Percentiles rank a stretch among this genome's conserved stretches.
These are phyloP conservation scores for Callocephalon fimbriatum DNA, from an alignment of 2,113 vertebrate genomes.

Conservation along the genomic window DNA sequence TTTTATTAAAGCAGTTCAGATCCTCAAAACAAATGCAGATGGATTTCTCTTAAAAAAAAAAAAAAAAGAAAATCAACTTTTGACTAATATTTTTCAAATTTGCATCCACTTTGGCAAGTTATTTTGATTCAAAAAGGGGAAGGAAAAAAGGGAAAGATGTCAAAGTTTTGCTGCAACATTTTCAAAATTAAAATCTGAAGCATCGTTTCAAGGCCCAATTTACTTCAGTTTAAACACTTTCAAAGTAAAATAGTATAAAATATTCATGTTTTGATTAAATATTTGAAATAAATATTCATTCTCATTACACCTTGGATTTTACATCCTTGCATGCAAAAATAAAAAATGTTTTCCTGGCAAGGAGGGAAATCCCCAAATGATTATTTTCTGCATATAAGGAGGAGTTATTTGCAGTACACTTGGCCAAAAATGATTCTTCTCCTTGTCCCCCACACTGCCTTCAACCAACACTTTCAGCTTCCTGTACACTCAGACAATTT, in stretches of 20 bases:
- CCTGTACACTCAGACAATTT: neutral
- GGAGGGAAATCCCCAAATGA: neutral
- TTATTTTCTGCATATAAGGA: neutral
- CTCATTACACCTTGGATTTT: neutral
- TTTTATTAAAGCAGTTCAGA: neutral
- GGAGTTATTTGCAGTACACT: neutral
- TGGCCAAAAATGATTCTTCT: neutral
- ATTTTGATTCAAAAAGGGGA: neutral
- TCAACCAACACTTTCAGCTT: neutral
- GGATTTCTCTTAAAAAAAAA: neutral
- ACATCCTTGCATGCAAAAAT: neutral
- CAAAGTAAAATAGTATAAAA: neutral
- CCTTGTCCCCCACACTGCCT: rapidly evolving
- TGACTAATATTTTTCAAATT: neutral
- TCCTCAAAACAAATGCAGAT: neutral
- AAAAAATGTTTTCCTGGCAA: neutral
- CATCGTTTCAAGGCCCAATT: neutral
- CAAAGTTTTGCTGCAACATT: neutral
- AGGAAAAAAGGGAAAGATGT: neutral
- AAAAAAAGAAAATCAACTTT: neutral
- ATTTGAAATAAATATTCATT: neutral
- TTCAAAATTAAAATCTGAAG: neutral
- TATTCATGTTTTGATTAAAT: neutral
- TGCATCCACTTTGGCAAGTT: neutral
- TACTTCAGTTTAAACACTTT: neutral